Evolutionary conservation across 1,140 invertebrate species (phyloP), one percentile per base, ranked within the genome.

Genomic region (Pristionchus pacificus): DNA sequence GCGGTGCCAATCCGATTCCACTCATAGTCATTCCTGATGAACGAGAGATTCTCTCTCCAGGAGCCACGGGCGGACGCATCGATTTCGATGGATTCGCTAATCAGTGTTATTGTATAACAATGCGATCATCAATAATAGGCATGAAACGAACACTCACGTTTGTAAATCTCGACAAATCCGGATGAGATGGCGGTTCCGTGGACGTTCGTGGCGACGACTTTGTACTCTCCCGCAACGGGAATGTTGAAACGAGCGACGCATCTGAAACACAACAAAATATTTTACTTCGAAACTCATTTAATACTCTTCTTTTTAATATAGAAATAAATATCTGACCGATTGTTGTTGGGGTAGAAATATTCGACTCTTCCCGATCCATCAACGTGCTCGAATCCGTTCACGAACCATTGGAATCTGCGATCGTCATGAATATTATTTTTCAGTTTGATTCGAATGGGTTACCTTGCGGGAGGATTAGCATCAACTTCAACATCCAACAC

Each of bases 401-500:
- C 70, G 58, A 77, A 82, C 81, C 81, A 82, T 6, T 64, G 73
- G 62, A 80, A 82, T 59, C 80, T 32, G 14, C 30, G 2, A 6
- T 65, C 32, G 6, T 72, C 1, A 73, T 71, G 30, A n/a, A n/a
- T n/a, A n/a, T 27, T 19, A 30, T 14, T 19, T 70, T 69, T 69
- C 2, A 2, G n/a, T 29, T 30, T 1, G 1, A 33, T 28, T 6
- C 2, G n/a, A n/a, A n/a, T n/a, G 19, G 38, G 19, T 29, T 70
- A 77, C 67, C 62, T 70, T n/a, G 72, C 74, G 2, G 68, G 65
- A 33, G 71, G 74, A 55, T 63, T 70, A 6, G 77, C 77, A 32
- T 79, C 78, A 25, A 83, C 77, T 77, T 83, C 78, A 0, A 83
- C 76, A 74, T 83, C 79, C 63, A 82, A 62, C 24, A 83, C 70